Percentiles rank a stretch among this genome's conserved stretches.
phyloP scores from a whole-genome alignment of 2,113 vertebrate genomes.

The Nesoenas mayeri region DNA sequence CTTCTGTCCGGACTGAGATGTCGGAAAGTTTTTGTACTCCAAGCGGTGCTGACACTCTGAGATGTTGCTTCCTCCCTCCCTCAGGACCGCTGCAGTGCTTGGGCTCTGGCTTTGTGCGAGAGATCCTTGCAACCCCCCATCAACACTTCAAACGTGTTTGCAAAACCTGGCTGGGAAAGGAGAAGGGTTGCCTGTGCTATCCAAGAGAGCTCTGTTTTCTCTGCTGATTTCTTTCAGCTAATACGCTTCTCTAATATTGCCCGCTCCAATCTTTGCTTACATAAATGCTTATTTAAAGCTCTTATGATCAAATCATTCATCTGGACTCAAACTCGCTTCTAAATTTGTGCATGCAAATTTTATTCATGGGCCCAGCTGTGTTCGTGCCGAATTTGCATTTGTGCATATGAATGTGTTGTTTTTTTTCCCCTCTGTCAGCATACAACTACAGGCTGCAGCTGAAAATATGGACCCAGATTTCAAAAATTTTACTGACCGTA shows the following conservation, averaged over 20 bases:
- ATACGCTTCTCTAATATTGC: constrained; percentile 60
- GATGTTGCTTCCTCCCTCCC: not conserved
- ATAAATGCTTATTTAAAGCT: constrained; percentile 71
- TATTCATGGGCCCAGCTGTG: constrained; percentile 72
- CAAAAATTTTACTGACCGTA: constrained; percentile 64
- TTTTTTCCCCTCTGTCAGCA: constrained; percentile 70
- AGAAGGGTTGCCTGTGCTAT: not conserved
- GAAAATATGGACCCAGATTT: constrained; percentile 72
- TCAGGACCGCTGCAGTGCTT: not conserved
- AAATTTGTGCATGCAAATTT: constrained; percentile 73
- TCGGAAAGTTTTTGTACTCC: not conserved
- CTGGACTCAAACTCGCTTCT: constrained; percentile 67
- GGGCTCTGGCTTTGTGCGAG: not conserved
- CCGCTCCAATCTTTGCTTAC: constrained; percentile 65
- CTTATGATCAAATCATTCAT: constrained; percentile 71
- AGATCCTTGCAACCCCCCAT: not conserved
- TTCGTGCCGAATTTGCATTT: constrained; percentile 71
- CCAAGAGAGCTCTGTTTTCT: constrained; percentile 54
- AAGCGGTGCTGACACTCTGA: fast-evolving
- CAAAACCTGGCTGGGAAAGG: not conserved
- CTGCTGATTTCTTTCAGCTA: constrained; percentile 67
- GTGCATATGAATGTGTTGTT: constrained; percentile 72
- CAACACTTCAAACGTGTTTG: not conserved
- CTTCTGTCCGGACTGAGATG: not conserved
- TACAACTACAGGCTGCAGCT: constrained; percentile 69